A percentile compares a stretch with the other conserved stretches of the same genome.
These are phyloP conservation scores for Microcebus griseorufus DNA, from an alignment of 2,113 vertebrate species.

Conservation along the genomic window DNA sequence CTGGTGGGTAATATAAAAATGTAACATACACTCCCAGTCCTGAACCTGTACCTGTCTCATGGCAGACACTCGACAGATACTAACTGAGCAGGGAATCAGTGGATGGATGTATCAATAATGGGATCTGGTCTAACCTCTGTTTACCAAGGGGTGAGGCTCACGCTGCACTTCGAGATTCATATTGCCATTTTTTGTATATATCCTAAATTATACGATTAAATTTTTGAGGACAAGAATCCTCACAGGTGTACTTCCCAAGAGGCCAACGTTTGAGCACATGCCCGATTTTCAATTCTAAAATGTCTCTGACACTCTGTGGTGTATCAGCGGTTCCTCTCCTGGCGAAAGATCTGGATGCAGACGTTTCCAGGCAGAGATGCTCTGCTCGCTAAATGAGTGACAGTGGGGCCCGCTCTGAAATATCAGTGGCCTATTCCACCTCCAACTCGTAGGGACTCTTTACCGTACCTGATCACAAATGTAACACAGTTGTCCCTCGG, in stretches of 20 bases:
- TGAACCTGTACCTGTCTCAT: background rate
- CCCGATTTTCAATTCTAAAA: background rate
- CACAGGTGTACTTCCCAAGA: fast-evolving
- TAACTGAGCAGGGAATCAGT: background rate
- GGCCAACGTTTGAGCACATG: no score
- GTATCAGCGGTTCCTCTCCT: background rate
- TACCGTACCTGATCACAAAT: background rate
- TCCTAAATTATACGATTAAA: background rate
- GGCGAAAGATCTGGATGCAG: fast-evolving
- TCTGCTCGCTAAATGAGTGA: background rate
- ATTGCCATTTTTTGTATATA: background rate
- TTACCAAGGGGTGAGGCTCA: background rate
- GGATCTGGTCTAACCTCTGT: background rate
- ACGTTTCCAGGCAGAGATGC: background rate
- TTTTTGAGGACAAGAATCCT: background rate
- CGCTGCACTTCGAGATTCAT: background rate
- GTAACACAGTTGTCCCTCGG: background rate
- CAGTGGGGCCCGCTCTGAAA: background rate
- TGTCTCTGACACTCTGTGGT: fast-evolving
- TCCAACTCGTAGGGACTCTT: background rate
- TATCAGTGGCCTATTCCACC: fast-evolving
- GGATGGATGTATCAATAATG: background rate
- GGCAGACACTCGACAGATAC: background rate
- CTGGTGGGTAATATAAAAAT: background rate
- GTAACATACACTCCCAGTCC: fast-evolving